Evolutionary conservation across 2,113 vertebrate species (phyloP), one percentile per base, ranked within the genome.

Genomic region (Galbula dea): DNA sequence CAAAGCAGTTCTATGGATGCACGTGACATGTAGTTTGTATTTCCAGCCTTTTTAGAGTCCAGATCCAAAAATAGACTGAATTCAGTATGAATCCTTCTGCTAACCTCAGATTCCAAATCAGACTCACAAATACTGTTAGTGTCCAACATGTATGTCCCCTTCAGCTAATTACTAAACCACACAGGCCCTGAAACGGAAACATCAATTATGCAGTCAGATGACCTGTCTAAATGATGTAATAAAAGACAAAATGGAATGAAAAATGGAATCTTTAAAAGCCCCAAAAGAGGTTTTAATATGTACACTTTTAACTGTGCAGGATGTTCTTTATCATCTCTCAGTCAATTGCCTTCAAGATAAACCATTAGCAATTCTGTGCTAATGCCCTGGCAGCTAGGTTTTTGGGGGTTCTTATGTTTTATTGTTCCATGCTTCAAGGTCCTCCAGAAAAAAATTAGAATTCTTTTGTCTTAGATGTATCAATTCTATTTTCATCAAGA

Each of bases 131-230:
- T 73, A 59, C 37, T 58, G 39, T 83, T 85, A 85, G n/a, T 74
- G 59, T 88, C 67, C 34, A 36, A 63, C 15, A n/a, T 15, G 12
- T 62, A 59, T 59, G 15, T 72, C 39, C 79, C 63, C n/a, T 67
- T 82, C 61, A 81, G 51, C 48, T 83, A 86, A 89, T 84, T 93
- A 59, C 75, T 89, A 57, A 83, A 95, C 54, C 52, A 88, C 72
- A 76, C 7, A 36, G 57, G 45, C 43, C 67, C 51, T 88, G 75
- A 83, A 91, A 83, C 55, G 48, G 86, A 94, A 94, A 63, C 75
- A 89, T 77, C 80, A 85, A 85, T 91, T 83, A 59, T 4, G 4
- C 67, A 91, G 71, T 83, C 93, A 93, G 62, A 84, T 74, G 84
- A 85, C 34, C 39, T 89, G 72, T 55, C 79, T 89, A 85, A 91